These are phyloP conservation scores for Peromyscus aztecus DNA, from an alignment of 2,797 vertebrate species.

Conservation along the genomic window DNA sequence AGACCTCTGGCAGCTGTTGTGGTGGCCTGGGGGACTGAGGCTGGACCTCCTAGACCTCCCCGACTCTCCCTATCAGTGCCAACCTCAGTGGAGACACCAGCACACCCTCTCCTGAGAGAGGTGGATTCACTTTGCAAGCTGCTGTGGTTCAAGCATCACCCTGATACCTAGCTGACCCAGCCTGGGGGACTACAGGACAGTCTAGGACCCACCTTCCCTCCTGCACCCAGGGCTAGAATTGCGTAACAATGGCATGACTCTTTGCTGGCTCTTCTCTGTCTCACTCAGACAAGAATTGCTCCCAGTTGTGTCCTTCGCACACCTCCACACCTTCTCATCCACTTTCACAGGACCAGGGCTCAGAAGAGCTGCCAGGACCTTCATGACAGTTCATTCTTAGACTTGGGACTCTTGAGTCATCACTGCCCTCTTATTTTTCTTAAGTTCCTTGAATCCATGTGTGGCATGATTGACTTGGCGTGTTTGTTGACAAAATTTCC, in stretches of 20 bases:
- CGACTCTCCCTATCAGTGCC: not conserved
- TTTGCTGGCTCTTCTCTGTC: not conserved
- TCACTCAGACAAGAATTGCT: not conserved
- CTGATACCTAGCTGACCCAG: not conserved
- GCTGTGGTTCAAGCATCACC: not conserved
- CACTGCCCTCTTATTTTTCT: not conserved
- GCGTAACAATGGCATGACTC: not conserved
- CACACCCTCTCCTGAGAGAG: not conserved
- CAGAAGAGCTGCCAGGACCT: not conserved
- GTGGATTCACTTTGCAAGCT: not conserved
- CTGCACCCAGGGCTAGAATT: not conserved
- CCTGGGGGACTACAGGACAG: too few species aligned
- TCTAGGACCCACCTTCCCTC: not conserved
- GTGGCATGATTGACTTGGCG: not conserved
- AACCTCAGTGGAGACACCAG: accelerated
- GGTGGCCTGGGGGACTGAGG: not conserved
- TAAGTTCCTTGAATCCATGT: constrained; percentile 1
- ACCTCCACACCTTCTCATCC: not conserved
- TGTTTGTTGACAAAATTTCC: constrained; percentile 15
- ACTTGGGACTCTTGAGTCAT: not conserved
- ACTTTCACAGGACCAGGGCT: not conserved
- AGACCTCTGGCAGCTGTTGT: accelerated
- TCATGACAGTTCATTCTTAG: not conserved
- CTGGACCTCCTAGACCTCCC: accelerated
- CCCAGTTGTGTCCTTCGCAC: not conserved